Conservation (phyloP, 2,888 invertebrate genomes). For the Drosophila ezoana region DNA sequence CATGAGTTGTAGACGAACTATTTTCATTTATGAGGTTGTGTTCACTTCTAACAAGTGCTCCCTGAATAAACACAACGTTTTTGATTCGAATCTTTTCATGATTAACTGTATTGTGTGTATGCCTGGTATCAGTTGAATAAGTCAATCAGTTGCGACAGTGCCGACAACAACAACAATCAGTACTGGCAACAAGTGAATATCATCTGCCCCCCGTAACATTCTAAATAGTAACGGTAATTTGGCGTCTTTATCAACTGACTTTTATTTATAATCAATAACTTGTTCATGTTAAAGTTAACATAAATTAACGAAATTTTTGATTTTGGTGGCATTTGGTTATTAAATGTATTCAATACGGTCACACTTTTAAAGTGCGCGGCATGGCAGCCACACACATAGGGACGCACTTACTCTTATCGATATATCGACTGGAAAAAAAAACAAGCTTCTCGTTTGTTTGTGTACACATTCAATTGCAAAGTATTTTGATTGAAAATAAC, state of each 20-base stretch:
- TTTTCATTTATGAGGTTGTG: slow-evolving; percentile 33
- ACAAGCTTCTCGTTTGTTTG: background rate
- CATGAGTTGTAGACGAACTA: slow-evolving; percentile 16
- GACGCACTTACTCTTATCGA: slow-evolving; percentile 11
- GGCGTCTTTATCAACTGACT: slow-evolving; percentile 7
- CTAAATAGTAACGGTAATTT: slow-evolving; percentile 11
- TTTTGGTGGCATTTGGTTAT: background rate
- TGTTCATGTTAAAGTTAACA: background rate
- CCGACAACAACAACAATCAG: slow-evolving; percentile 34
- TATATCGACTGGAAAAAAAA: slow-evolving; percentile 5
- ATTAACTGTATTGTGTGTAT: slow-evolving; percentile 32
- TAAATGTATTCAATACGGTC: background rate
- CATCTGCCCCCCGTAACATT: slow-evolving; percentile 2
- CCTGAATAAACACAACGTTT: slow-evolving; percentile 38
- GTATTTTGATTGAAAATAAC: background rate
- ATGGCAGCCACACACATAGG: slow-evolving; percentile 10
- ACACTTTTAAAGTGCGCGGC: slow-evolving; percentile 1
- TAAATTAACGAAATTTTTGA: no score
- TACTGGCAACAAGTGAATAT: slow-evolving; percentile 28
- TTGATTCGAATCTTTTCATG: slow-evolving; percentile 36
- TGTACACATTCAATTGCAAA: background rate
- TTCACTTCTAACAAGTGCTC: slow-evolving; percentile 30
- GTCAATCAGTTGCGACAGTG: slow-evolving; percentile 45
- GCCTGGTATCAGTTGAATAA: slow-evolving; percentile 36
- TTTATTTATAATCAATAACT: background rate